Percentiles rank a stretch among this genome's conserved stretches.
phyloP scores from a whole-genome alignment of 2,888 invertebrate species.

The Ectemnius continuus region DNA sequence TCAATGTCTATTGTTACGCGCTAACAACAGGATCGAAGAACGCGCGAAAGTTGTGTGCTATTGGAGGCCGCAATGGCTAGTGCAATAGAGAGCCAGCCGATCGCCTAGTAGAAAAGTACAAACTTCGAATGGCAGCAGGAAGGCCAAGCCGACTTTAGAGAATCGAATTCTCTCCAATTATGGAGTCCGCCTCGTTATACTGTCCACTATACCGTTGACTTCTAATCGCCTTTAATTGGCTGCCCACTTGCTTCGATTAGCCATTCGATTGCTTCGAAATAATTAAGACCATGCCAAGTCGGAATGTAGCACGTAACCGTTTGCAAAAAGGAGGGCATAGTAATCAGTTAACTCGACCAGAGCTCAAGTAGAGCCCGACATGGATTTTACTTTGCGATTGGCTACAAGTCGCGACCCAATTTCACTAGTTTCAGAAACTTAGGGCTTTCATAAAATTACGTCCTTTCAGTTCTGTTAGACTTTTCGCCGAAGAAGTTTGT shows the following conservation, averaged over 20 bases:
- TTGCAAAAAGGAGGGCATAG: background rate
- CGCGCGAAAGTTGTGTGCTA: too few relatives aligned
- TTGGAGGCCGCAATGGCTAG: background rate
- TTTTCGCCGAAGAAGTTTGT: too few relatives aligned
- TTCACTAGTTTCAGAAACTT: too few relatives aligned
- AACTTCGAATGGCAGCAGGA: constrained; percentile 9
- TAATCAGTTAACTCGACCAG: background rate
- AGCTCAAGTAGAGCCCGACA: background rate
- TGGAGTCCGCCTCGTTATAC: constrained; percentile 20
- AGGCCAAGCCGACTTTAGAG: constrained; percentile 9
- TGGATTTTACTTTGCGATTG: background rate
- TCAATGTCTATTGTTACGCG: too few relatives aligned
- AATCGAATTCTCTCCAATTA: constrained; percentile 47
- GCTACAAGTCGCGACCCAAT: background rate
- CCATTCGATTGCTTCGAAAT: constrained; percentile 47
- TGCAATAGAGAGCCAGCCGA: constrained; percentile 14
- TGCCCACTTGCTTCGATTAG: constrained; percentile 37
- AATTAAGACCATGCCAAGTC: constrained; percentile 13
- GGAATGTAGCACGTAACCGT: background rate
- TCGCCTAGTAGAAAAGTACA: background rate
- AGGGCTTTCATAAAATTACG: too few relatives aligned
- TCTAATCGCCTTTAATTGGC: constrained; percentile 65
- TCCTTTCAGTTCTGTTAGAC: too few relatives aligned
- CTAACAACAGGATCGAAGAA: too few relatives aligned
- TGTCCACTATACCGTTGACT: constrained; percentile 28